These are phyloP conservation scores for Lithophane leautieri DNA, from an alignment of 2,888 invertebrate genomes.

Conservation along the genomic window DNA sequence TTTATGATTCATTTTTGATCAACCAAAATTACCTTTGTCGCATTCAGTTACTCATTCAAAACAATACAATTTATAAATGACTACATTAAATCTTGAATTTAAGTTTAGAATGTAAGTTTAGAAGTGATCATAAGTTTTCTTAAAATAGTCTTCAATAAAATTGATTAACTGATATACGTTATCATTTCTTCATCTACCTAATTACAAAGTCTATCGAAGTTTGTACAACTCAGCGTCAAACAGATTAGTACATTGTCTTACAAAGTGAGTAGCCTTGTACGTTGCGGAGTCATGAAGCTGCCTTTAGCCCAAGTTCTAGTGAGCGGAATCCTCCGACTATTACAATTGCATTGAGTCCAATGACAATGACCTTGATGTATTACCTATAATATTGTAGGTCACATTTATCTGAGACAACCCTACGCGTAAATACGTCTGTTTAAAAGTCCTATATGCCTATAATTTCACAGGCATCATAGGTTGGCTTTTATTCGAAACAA, in stretches of 20 bases:
- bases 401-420: slow-evolving; percentile 18
- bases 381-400: not conserved
- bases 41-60: slow-evolving; percentile 1
- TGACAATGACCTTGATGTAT: not conserved
- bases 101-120: not conserved
- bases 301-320: not conserved
- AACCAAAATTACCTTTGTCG: slow-evolving; percentile 11
- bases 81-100: not conserved
- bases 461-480: slow-evolving; percentile 4
- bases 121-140: not conserved
- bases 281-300: not conserved
- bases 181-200: slow-evolving; percentile 3
- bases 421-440: slow-evolving; percentile 13
- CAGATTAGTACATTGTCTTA: not conserved
- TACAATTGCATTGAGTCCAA: not conserved
- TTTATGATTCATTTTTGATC: slow-evolving; percentile 17
- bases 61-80: not conserved
- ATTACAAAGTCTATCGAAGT: not conserved
- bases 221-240: not conserved
- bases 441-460: not conserved
- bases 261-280: too few relatives aligned
- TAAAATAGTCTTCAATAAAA: not conserved
- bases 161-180: not conserved
- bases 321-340: not conserved
- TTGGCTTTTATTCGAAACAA: not conserved